Conservation (phyloP, 2,888 invertebrate species). For the Orthosia gracilis region DNA sequence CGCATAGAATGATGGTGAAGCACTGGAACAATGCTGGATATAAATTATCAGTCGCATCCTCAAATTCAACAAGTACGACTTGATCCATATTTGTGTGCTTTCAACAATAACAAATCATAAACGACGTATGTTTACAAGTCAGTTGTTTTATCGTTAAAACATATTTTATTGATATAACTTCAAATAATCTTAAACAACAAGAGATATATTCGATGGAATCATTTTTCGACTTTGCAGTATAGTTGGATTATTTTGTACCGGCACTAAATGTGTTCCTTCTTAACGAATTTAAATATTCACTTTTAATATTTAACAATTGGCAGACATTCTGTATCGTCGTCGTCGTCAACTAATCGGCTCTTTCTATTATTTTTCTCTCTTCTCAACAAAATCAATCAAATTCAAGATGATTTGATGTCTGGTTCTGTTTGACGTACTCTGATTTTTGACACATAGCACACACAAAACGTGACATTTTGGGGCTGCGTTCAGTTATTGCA, state of each 20-base stretch:
- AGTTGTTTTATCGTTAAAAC: constrained; percentile 1
- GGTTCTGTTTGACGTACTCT: neutral
- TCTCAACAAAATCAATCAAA: constrained; percentile 9
- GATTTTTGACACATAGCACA: too few relatives aligned
- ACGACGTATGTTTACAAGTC: constrained; percentile 20
- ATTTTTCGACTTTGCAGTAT: neutral
- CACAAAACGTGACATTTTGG: too few relatives aligned
- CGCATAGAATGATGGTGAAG: constrained; percentile 97
- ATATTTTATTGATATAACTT: constrained; percentile 14
- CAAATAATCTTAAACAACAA: constrained; percentile 1
- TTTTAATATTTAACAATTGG: neutral
- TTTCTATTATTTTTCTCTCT: neutral
- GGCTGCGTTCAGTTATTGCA: too few relatives aligned
- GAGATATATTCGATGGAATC: neutral
- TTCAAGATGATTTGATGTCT: neutral
- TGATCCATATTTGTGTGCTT: constrained; percentile 72
- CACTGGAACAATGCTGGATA: constrained; percentile 98
- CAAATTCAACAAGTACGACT: constrained; percentile 64
- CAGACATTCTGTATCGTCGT: neutral
- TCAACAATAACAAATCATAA: neutral
- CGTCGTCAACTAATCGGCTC: neutral
- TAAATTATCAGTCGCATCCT: constrained; percentile 93
- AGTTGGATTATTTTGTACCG: neutral
- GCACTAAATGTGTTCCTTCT: constrained; percentile 7
- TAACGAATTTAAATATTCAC: neutral